Base-by-base conservation (phyloP, 2,888 invertebrate species). In the Augochlorella aurata region DNA sequence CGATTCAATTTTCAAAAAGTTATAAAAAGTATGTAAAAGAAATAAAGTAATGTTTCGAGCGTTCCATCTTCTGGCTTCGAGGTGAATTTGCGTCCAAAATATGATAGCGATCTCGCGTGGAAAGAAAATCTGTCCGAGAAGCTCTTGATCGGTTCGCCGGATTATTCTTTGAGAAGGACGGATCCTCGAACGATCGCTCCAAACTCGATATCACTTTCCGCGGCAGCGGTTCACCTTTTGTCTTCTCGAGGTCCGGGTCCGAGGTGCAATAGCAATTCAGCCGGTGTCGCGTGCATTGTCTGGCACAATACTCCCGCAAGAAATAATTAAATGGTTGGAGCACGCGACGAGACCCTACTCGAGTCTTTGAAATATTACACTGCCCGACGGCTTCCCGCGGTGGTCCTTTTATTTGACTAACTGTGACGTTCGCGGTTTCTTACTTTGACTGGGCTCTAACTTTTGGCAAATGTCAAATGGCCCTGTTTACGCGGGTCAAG, bases 261-360 rank as follows among this genome's bases (percentile, higher is more conserved):
- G 16, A 14, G 63, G 24, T 68, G 47, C 24, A 67, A 61, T 67
- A 52, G 21, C 47, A n/a, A 29, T 18, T 10, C 9, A 18, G 14
- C 47, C 14, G 49, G 8, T 65, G 38, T 65, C 47, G 65, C 16
- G 38, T 44, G 29, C 65, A 73, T 29, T 45, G 49, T 80, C 65
- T 44, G 47, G 47, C n/a, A 45, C 49, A 69, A 71, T 58, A 50
- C 68, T 69, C 52, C n/a, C 47, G 10, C 29, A 80, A 80, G 73
- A 73, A 81, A 65, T 69, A 80, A 80, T 80, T 80, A 74, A 81
- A 73, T 52, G 61, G 63, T 58, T n/a, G 29, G 52, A 80, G 67
- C 52, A 69, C 21, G 38, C 29, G 12, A 47, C 24, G 69, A 52
- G 79, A 73, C 54, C 44, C 38, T 14, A 49, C 58, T 67, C 45